These are phyloP conservation scores for Drosophila mauritiana DNA, from an alignment of 1,140 invertebrate genomes.

Conservation along the genomic window DNA sequence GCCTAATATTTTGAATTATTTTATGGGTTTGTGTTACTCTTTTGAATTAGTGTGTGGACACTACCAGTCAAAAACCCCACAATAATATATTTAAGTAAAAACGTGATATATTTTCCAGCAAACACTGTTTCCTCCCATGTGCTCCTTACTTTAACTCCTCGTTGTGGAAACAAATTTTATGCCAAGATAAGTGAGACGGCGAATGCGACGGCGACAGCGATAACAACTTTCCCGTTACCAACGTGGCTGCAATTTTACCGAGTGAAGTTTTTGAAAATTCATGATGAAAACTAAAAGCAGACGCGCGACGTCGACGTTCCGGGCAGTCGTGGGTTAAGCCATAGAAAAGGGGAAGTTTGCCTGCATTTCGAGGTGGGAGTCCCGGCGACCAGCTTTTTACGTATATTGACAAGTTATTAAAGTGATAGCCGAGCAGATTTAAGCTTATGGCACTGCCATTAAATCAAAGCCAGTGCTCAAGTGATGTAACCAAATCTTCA, in stretches of 20 bases:
- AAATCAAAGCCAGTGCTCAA: conserved; percentile 58
- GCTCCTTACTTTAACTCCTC: not conserved
- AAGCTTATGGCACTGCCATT: conserved; percentile 34
- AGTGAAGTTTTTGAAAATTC: conserved; percentile 73
- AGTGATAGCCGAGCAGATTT: conserved; percentile 59
- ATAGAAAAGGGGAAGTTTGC: conserved; percentile 34
- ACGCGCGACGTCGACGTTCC: conserved; percentile 30
- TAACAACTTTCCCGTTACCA: conserved; percentile 55
- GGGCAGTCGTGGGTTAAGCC: conserved; percentile 27
- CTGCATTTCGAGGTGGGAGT: conserved; percentile 26
- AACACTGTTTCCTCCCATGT: not conserved
- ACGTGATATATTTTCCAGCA: too few relatives aligned
- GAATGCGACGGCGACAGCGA: conserved; percentile 50
- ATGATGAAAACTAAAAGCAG: conserved; percentile 82
- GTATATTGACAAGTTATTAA: conserved; percentile 77
- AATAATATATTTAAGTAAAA: too few relatives aligned
- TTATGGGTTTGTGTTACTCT: too few relatives aligned
- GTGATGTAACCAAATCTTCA: conserved; percentile 9
- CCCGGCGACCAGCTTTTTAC: conserved; percentile 42
- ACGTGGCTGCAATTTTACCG: conserved; percentile 62
- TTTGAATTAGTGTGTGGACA: too few relatives aligned
- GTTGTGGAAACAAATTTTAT: conserved; percentile 79
- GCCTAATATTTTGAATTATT: too few relatives aligned
- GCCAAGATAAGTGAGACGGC: conserved; percentile 72
- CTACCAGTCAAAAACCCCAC: too few relatives aligned